Evolutionary conservation across 2,888 invertebrate species (phyloP), one percentile per base, ranked within the genome.

Genomic region (Caenorhabditis imperialis): DNA sequence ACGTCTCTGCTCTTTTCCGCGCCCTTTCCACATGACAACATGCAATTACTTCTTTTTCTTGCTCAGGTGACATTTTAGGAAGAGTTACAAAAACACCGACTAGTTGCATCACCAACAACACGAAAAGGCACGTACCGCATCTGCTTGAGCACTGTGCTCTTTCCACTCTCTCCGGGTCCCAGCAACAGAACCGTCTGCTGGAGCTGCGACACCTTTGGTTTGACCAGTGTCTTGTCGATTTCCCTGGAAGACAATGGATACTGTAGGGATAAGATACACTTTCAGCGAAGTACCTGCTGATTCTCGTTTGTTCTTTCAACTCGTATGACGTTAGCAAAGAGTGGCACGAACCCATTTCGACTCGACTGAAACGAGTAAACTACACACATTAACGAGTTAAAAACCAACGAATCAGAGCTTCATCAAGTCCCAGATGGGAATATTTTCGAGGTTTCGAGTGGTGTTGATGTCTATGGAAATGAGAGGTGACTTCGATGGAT

Each of bases 121-220:
- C n/a, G 5, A 20, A 2, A 33, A 1, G 20, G 8, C 38, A 55
- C 78, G 53, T 40, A 81, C 82, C 77, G 74, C 75, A 81, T 83
- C 51, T 85, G 84, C 54, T 83, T 85, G 18, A 85, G 55, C 40
- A 81, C 81, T 18, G 85, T 85, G 65, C 81, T 81, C 51, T 85
- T 85, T 47, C 85, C 85, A 54, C 82, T 82, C 58, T 85, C 84
- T 22, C 82, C 85, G 1, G 85, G 85, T 20, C 85, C 85, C n/a
- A 72, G 33, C 10, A 76, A n/a, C 6, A 76, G 35, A 2, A 72
- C 57, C 3, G 37, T 16, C 18, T 70, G 75, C 33, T 51, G 47
- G 10, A 74, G 47, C 20, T 23, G 5, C 7, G 20, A 30, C 23
- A 38, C 5, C 14, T 55, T 74, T 20, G 54, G 57, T 33, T 75